These are phyloP conservation scores for Ochropleura plecta DNA, from an alignment of 2,888 invertebrate species.

Conservation along the genomic window DNA sequence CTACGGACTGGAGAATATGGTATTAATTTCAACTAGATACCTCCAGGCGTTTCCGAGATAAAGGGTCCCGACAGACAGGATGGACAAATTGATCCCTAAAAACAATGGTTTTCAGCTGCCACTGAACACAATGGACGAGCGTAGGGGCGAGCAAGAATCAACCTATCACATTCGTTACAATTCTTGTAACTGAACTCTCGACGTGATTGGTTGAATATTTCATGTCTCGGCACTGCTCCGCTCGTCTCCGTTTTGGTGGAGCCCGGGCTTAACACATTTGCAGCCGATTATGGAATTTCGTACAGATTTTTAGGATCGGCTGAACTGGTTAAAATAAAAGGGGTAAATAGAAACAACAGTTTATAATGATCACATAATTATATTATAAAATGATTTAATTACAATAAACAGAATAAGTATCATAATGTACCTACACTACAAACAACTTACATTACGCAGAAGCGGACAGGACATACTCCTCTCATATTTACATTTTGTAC, in stretches of 20 bases:
- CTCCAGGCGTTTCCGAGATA: no score
- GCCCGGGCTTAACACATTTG: background rate
- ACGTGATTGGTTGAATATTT: no score
- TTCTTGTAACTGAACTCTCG: no score
- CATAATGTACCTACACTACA: slow-evolving; percentile 91
- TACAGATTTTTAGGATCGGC: background rate
- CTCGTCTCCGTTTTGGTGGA: background rate
- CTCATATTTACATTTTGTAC: slow-evolving; percentile 91
- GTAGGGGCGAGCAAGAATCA: background rate
- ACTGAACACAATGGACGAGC: no score
- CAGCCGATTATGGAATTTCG: background rate
- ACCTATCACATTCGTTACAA: background rate
- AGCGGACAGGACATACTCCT: slow-evolving; percentile 90
- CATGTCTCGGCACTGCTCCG: no score
- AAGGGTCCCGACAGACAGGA: no score
- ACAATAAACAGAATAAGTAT: slow-evolving; percentile 91
- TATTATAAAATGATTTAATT: slow-evolving; percentile 92
- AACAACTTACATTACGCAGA: slow-evolving; percentile 90
- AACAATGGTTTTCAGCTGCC: background rate
- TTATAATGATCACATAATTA: slow-evolving; percentile 91
- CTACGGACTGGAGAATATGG: no score
- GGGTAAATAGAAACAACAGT: slow-evolving; percentile 83
- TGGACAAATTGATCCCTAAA: no score
- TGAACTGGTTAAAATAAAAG: background rate
- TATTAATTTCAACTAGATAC: no score